These are phyloP conservation scores for Gastrophryne carolinensis DNA, from an alignment of 2,797 vertebrate species.

Conservation along the genomic window DNA sequence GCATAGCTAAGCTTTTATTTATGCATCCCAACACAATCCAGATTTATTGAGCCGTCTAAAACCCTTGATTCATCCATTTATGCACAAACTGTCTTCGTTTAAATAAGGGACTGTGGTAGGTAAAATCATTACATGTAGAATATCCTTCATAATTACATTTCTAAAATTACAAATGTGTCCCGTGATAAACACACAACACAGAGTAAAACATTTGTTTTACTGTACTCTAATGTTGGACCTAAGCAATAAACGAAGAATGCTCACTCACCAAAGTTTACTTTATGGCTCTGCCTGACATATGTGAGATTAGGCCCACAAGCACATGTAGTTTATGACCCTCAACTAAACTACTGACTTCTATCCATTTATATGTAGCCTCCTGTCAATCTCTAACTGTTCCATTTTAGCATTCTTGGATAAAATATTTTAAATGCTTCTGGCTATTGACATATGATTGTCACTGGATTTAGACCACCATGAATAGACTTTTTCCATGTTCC, in stretches of 20 bases:
- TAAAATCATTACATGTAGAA: constrained; percentile 36
- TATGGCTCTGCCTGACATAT: constrained; percentile 43
- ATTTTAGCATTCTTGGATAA: constrained; percentile 33
- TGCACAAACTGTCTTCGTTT: constrained; percentile 10
- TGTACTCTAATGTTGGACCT: constrained; percentile 6
- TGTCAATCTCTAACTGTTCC: constrained; percentile 9
- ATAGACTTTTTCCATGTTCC: constrained; percentile 38
- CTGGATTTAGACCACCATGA: constrained; percentile 45
- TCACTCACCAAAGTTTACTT: not conserved
- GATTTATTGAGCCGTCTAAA: constrained; percentile 34
- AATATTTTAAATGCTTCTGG: constrained; percentile 43
- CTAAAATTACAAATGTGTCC: constrained; percentile 5
- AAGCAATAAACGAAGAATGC: constrained; percentile 5
- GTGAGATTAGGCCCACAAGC: constrained; percentile 24
- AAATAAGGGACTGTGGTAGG: constrained; percentile 36
- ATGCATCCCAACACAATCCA: constrained; percentile 37
- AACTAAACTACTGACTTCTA: constrained; percentile 35
- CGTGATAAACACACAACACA: constrained; percentile 24
- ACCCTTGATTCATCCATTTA: constrained; percentile 14
- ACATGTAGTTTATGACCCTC: constrained; percentile 27
- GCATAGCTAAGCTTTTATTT: constrained; percentile 32
- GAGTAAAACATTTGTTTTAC: constrained; percentile 20
- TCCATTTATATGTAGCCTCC: constrained; percentile 30
- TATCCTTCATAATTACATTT: constrained; percentile 10
- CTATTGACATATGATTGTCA: constrained; percentile 48